phyloP scores from a whole-genome alignment of 2,113 vertebrate species.

The Strix aluco region DNA sequence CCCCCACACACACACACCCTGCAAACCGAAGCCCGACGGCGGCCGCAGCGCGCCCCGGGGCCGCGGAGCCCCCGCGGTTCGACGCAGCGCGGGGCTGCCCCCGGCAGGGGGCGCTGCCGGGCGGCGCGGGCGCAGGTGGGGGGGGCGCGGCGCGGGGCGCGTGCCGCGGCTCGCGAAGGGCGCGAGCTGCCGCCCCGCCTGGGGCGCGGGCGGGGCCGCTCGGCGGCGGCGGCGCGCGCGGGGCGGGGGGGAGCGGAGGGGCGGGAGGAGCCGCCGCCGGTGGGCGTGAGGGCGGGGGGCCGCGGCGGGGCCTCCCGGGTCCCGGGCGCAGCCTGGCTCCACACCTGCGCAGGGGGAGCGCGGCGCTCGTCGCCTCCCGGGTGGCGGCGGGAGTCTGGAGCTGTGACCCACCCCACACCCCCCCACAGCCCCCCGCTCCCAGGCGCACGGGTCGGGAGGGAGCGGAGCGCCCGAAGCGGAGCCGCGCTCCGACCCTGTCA shows the following conservation, averaged over 20 bases:
- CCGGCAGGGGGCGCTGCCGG: constrained; percentile 14
- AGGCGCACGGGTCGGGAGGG: neutral
- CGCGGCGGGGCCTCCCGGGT: too few species aligned
- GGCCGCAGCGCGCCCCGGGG: neutral
- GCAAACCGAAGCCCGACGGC: neutral
- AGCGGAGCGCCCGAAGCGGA: neutral
- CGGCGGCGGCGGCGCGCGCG: neutral
- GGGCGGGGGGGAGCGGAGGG: neutral
- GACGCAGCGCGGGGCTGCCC: neutral
- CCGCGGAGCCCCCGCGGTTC: neutral
- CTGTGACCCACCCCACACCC: too few species aligned
- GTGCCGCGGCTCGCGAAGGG: constrained; percentile 34
- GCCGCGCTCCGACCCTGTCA: neutral
- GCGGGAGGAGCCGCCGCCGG: neutral
- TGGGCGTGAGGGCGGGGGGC: neutral
- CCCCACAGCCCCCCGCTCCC: too few species aligned
- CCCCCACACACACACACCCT: neutral
- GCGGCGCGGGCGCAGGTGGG: neutral
- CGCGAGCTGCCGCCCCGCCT: neutral
- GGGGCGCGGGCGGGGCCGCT: neutral
- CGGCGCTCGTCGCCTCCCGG: too few species aligned
- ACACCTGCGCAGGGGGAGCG: neutral
- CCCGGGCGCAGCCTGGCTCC: neutral
- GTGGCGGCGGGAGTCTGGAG: neutral
- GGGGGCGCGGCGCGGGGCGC: constrained; percentile 21